Evolutionary conservation across 1,140 invertebrate species (phyloP), one percentile per base, ranked within the genome.

Genomic region (Drosophila lacteicornis): DNA sequence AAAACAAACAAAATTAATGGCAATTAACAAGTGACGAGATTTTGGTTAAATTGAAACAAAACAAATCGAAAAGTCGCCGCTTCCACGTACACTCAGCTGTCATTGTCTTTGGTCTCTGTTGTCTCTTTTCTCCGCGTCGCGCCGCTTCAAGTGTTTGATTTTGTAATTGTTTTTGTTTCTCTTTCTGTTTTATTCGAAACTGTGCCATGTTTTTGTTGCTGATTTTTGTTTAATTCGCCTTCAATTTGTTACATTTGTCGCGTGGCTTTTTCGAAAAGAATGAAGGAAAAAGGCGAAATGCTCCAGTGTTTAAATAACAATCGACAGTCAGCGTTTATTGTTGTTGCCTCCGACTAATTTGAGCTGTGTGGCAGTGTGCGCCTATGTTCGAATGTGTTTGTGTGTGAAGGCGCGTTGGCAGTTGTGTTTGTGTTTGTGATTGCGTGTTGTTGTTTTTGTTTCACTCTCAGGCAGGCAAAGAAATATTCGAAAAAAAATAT

Each of bases 291-390:
- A 22, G 2, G 33, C 17, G 11, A 43, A 55, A 33, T 51, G 27
- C 38, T 27, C 47, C 67, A 45, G 45, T 71, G 69, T 71, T 71
- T 71, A 58, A 71, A 71, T 71, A 71, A 71, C 69, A 71, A 71
- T 71, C 67, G 62, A 61, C 62, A 58, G 68, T 57, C 68, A 57
- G 43, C 69, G 66, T 56, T 68, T 80, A 66, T 73, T 75, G 61
- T 79, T 82, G 83, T 53, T 85, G 50, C 60, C 83, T 77, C 63
- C 67, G 86, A 81, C 82, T 81, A 85, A 86, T 85, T 82, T 82
- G 66, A 79, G 55, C 53, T 75, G 53, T 49, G 60, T 49, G 60
- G 42, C 22, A 58, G 57, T 69, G 65, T 70, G 33, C 46, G 57
- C 36, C 49, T 50, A 45, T 30, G 45, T 55, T 55, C 17, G 51